These are phyloP conservation scores for Drosophila nikananu DNA, from an alignment of 1,140 invertebrate species.

Conservation along the genomic window DNA sequence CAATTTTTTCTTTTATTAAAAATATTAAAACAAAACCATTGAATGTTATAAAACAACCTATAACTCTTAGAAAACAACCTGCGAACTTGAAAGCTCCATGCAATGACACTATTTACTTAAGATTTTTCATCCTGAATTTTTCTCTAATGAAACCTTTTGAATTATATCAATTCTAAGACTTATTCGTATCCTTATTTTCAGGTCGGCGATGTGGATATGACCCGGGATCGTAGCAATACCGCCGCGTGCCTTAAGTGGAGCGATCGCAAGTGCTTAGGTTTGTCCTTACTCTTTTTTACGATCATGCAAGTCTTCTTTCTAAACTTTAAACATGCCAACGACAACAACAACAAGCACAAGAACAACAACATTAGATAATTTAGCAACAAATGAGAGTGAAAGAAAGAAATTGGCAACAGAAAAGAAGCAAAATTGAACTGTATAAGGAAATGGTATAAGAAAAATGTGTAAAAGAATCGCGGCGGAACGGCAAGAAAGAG, in stretches of 20 bases:
- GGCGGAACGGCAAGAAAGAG: constrained; percentile 27
- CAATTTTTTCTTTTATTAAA: too few species aligned
- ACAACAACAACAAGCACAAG: constrained; percentile 51
- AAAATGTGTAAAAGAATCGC: constrained; percentile 23
- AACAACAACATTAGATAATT: constrained; percentile 75
- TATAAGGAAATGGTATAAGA: constrained; percentile 41
- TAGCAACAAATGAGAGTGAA: constrained; percentile 47
- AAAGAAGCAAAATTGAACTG: constrained; percentile 49
- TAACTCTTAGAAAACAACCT: not conserved
- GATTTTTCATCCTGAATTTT: too few species aligned
- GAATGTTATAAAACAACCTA: not conserved
- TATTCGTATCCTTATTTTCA: constrained; percentile 35
- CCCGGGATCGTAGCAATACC: constrained; percentile 66
- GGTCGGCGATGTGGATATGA: constrained; percentile 74
- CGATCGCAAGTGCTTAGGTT: constrained; percentile 84
- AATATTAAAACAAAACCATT: not conserved
- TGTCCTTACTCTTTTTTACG: constrained; percentile 78
- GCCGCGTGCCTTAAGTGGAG: constrained; percentile 77
- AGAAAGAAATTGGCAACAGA: constrained; percentile 21
- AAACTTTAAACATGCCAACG: constrained; percentile 73
- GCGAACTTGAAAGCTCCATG: not conserved
- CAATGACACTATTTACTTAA: not conserved
- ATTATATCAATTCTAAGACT: not conserved
- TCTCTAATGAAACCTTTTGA: not conserved
- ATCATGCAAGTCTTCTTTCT: constrained; percentile 73